These are phyloP conservation scores for Troides helena DNA, from an alignment of 2,888 invertebrate genomes.

Conservation along the genomic window DNA sequence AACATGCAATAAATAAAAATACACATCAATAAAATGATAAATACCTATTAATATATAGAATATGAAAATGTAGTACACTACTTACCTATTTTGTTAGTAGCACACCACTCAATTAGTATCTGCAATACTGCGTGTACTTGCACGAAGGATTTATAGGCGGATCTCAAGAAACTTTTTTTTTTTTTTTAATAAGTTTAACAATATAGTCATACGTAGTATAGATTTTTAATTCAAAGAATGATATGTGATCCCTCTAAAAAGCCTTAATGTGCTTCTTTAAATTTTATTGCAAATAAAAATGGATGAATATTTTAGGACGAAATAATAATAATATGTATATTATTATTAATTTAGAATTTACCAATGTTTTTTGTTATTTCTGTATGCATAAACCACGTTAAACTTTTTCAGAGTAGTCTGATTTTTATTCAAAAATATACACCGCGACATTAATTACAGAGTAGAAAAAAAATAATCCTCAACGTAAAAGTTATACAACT, in stretches of 20 bases:
- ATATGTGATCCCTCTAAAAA: constrained; percentile 15
- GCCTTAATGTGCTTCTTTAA: constrained; percentile 2
- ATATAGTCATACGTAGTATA: neutral
- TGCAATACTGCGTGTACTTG: constrained; percentile 8
- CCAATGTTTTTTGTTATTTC: no score
- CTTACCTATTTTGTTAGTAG: constrained; percentile 42
- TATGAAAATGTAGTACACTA: neutral
- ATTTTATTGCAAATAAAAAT: constrained; percentile 3
- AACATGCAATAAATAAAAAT: neutral
- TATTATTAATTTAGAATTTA: no score
- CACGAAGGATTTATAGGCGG: constrained; percentile 11
- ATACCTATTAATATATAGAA: neutral
- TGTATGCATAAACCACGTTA: no score
- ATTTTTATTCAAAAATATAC: no score
- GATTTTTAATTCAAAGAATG: neutral
- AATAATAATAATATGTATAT: neutral
- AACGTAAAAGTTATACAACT: no score
- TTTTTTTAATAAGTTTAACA: neutral
- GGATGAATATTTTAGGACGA: neutral
- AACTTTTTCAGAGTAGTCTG: no score
- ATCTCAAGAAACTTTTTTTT: neutral
- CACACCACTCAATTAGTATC: constrained; percentile 41
- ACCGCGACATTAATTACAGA: no score
- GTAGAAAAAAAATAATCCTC: no score
- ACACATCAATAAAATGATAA: neutral